phyloP scores from a whole-genome alignment of 2,113 vertebrate species.

The Glareola pratincola region DNA sequence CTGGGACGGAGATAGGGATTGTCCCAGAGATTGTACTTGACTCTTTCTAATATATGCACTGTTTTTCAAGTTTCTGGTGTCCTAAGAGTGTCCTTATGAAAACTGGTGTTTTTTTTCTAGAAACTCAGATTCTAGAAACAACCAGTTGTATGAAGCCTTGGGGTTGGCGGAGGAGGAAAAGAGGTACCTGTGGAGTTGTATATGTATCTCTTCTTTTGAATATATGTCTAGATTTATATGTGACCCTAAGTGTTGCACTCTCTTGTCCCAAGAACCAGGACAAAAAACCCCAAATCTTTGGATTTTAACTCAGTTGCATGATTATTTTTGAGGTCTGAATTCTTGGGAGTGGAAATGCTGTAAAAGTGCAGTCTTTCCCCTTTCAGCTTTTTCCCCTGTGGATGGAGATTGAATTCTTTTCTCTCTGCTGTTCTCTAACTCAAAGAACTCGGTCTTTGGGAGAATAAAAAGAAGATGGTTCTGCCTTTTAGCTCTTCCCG shows the following conservation, averaged over 20 bases:
- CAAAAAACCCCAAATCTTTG: background rate
- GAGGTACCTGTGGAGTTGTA: constrained; percentile 68
- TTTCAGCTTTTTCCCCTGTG: constrained; percentile 46
- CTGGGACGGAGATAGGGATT: background rate
- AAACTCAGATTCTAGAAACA: constrained; percentile 70
- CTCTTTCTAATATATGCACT: constrained; percentile 43
- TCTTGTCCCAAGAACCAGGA: constrained; percentile 19
- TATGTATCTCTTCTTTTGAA: constrained; percentile 64
- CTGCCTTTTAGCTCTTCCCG: constrained; percentile 45
- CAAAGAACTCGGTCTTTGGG: background rate
- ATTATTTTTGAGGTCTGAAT: constrained; percentile 44
- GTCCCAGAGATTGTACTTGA: constrained; percentile 2
- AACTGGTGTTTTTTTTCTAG: constrained; percentile 69
- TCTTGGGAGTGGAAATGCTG: constrained; percentile 49
- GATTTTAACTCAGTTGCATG: constrained; percentile 33
- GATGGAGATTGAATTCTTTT: constrained; percentile 32
- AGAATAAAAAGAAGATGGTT: constrained; percentile 36
- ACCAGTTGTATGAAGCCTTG: constrained; percentile 70
- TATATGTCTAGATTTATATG: constrained; percentile 61
- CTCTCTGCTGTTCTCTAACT: constrained; percentile 21
- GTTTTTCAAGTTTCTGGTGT: constrained; percentile 52
- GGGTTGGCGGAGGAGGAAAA: constrained; percentile 66
- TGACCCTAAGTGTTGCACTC: constrained; percentile 51
- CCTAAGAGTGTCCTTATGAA: constrained; percentile 64
- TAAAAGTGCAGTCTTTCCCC: constrained; percentile 34